Evolutionary conservation across 2,113 vertebrate genomes (phyloP).

Genomic region (Marmota monax): DNA sequence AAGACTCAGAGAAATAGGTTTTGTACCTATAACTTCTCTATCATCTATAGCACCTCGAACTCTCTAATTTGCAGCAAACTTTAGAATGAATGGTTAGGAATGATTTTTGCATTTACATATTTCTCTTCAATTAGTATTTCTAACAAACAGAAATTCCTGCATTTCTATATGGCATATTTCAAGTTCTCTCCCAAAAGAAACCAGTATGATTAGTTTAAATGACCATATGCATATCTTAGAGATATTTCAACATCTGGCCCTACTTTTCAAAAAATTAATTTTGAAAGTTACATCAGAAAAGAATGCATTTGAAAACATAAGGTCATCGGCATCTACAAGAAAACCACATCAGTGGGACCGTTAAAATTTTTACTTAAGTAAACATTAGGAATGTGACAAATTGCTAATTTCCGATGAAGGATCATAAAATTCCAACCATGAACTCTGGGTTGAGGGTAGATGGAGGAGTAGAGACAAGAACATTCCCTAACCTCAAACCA

Average conservation of each 20-base stretch:
- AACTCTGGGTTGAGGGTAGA: not conserved
- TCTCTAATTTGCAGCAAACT: not conserved
- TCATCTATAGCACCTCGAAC: not conserved
- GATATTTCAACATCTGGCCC: slow-evolving; percentile 73
- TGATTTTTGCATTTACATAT: slow-evolving; percentile 7
- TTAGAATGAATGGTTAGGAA: slow-evolving; percentile 3
- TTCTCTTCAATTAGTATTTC: slow-evolving; percentile 51
- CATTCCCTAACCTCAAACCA: not conserved
- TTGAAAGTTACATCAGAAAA: slow-evolving; percentile 73
- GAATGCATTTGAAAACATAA: slow-evolving; percentile 74
- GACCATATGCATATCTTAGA: slow-evolving; percentile 50
- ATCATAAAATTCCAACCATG: slow-evolving; percentile 59
- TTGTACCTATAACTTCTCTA: not conserved
- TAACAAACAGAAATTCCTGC: slow-evolving; percentile 48
- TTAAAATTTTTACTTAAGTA: slow-evolving; percentile 73
- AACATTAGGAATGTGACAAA: slow-evolving; percentile 80
- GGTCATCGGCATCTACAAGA: slow-evolving; percentile 40
- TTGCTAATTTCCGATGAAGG: slow-evolving; percentile 74
- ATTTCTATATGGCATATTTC: slow-evolving; percentile 38
- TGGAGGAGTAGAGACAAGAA: not conserved
- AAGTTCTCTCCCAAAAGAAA: slow-evolving; percentile 53
- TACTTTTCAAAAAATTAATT: slow-evolving; percentile 71
- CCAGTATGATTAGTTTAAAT: slow-evolving; percentile 62
- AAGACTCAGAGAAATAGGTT: slow-evolving; percentile 6
- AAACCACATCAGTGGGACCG: slow-evolving; percentile 76